These are phyloP conservation scores for Calcarius lapponicus DNA, from an alignment of 2,797 vertebrate genomes.

Conservation along the genomic window DNA sequence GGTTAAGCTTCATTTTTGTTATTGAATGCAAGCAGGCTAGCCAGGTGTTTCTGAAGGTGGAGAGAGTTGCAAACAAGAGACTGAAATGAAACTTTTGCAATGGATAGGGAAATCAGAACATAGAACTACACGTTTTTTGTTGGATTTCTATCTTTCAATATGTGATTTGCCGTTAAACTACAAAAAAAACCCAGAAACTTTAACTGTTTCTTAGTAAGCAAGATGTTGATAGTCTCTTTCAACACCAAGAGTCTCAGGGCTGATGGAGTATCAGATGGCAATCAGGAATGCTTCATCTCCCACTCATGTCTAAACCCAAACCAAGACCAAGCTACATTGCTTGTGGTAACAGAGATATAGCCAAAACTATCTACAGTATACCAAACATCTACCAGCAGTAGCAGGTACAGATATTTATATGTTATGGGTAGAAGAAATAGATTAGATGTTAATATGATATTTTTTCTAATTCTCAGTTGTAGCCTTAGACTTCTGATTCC, in stretches of 20 bases:
- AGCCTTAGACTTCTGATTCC: not conserved
- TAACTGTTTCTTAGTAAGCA: not conserved
- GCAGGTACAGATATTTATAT: not conserved
- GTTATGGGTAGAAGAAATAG: not conserved
- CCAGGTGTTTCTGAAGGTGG: not conserved
- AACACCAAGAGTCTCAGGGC: not conserved
- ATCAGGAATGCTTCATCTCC: not conserved
- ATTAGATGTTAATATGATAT: not conserved
- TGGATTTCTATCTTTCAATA: not conserved
- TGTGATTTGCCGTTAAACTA: not conserved
- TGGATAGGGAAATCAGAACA: not conserved
- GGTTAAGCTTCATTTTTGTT: not conserved
- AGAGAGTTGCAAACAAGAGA: not conserved
- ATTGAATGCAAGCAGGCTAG: not conserved
- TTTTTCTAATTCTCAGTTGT: not conserved
- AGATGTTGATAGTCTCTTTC: not conserved
- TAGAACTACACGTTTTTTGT: not conserved
- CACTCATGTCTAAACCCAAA: not conserved
- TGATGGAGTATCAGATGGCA: not conserved
- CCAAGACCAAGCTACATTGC: not conserved
- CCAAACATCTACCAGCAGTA: not conserved
- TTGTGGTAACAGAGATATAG: not conserved
- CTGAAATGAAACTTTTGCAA: not conserved
- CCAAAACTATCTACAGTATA: not conserved
- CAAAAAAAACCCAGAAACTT: not conserved